Base-by-base conservation (phyloP, 1,140 invertebrate genomes). In the Zaprionus capensis region DNA sequence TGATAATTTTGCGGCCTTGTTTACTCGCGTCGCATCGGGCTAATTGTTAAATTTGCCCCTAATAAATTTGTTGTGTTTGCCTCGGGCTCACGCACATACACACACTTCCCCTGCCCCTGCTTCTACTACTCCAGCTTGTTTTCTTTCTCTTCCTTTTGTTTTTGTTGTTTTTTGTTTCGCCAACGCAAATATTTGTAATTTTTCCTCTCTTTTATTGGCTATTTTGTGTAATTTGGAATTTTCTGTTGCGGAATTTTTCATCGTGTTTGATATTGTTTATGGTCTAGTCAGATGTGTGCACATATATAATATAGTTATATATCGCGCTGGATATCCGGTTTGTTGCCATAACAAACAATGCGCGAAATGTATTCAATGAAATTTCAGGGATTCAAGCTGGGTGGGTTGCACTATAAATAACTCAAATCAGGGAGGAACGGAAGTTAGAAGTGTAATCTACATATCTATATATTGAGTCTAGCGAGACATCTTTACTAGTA, bases 1-100 rank as follows among this genome's bases (percentile, higher is more conserved):
- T 83, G 68, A 69, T 76, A 73, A 70, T 83, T 83, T 77, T 68
- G 78, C 64, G 81, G 73, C 83, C 80, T 80, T 82, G 62, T 34
- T n/a, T 82, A 81, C 80, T 66, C 62, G 64, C 73, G 71, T 57
- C 66, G 63, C 51, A 56, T 56, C 36, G 36, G 53, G 7, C 66
- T 66, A 78, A 82, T 78, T 82, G 70, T 68, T 44, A 38, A 57
- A 57, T 67, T 34, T 46, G 11, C 41, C 36, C n/a, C 58, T 11
- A 57, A 62, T 66, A 66, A 66, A 58, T 59, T 56, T 58, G 15
- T 38, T 51, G 38, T 57, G 26, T 53, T 36, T 57, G 41, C 31
- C 53, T 28, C 24, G 24, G 20, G 46, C 44, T 38, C 49, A 51
- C 24, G 24, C 66, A 61, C 53, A 41, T n/a, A 17, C 17, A 44